A percentile compares a stretch with the other conserved stretches of the same genome.
phyloP scores from a whole-genome alignment of 2,888 invertebrate species.

The Operophtera brumata region DNA sequence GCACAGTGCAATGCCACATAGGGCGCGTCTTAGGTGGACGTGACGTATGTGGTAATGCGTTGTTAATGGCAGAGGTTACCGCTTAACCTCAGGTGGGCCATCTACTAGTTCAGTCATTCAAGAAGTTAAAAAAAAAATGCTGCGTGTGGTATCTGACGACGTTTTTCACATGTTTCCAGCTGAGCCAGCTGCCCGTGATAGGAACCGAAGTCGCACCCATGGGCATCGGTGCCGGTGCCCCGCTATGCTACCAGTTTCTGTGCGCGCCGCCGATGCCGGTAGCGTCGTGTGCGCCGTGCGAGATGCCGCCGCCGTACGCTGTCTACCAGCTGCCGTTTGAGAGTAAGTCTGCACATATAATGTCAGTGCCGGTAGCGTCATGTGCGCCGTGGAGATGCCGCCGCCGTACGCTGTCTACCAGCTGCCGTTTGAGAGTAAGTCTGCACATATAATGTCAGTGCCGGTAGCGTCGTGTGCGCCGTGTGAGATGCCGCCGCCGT shows the following conservation, averaged over 20 bases:
- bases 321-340: slow-evolving; percentile 71
- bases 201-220: slow-evolving; percentile 66
- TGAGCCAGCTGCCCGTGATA: slow-evolving; percentile 69
- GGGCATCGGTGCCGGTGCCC: slow-evolving; percentile 52
- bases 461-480: slow-evolving; percentile 60
- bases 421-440: too few relatives aligned
- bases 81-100: too few relatives aligned
- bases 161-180: slow-evolving; percentile 49
- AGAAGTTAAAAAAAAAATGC: too few relatives aligned
- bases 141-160: background rate
- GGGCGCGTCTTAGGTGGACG: too few relatives aligned
- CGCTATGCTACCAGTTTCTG: slow-evolving; percentile 72
- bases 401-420: too few relatives aligned
- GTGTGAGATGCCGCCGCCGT: slow-evolving; percentile 70
- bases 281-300: slow-evolving; percentile 64
- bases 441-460: too few relatives aligned
- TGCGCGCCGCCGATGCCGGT: slow-evolving; percentile 67
- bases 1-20: too few relatives aligned
- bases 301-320: slow-evolving; percentile 69
- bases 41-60: too few relatives aligned
- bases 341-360: slow-evolving; percentile 61
- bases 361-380: too few relatives aligned
- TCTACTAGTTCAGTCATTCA: too few relatives aligned
- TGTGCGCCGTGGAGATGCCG: too few relatives aligned
- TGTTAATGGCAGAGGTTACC: too few relatives aligned